Conservation (phyloP, 2,888 invertebrate genomes). For the Acanthococcus lagerstroemiae region DNA sequence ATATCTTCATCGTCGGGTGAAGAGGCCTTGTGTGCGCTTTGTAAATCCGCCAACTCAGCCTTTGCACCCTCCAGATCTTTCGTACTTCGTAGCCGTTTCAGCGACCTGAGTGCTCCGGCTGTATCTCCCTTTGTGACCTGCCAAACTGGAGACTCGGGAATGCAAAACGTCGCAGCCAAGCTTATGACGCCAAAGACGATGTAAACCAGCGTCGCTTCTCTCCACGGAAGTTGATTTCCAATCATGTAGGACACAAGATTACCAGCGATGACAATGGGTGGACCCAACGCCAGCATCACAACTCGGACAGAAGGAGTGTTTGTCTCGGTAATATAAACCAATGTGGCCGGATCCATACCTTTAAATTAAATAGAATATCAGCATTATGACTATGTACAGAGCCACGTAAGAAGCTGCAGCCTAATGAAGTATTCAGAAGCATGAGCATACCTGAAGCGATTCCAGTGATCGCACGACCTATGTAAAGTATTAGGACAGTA, state of each 20-base stretch:
- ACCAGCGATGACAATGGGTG: constrained; percentile 59
- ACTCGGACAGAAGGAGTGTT: constrained; percentile 57
- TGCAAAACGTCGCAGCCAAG: constrained; percentile 45
- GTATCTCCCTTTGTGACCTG: too few relatives aligned
- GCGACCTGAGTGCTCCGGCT: too few relatives aligned
- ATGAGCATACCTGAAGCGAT: too few relatives aligned
- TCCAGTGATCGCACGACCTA: too few relatives aligned
- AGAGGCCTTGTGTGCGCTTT: not conserved
- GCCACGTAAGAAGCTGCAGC: too few relatives aligned
- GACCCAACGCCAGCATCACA: constrained; percentile 56
- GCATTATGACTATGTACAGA: too few relatives aligned
- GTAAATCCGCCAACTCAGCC: constrained; percentile 53
- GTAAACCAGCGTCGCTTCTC: constrained; percentile 36
- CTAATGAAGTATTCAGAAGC: too few relatives aligned
- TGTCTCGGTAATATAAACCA: constrained; percentile 56
- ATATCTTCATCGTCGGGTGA: not conserved
- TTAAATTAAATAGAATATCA: too few relatives aligned
- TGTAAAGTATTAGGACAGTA: too few relatives aligned
- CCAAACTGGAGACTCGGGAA: constrained; percentile 40
- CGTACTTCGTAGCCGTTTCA: too few relatives aligned
- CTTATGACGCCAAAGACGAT: not conserved
- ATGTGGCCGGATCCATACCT: constrained; percentile 59
- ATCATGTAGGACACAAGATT: constrained; percentile 57
- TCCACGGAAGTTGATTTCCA: constrained; percentile 57
- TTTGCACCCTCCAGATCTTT: too few relatives aligned